Evolutionary conservation across 2,888 invertebrate genomes (phyloP).

Genomic region (Antheraea assamensis): DNA sequence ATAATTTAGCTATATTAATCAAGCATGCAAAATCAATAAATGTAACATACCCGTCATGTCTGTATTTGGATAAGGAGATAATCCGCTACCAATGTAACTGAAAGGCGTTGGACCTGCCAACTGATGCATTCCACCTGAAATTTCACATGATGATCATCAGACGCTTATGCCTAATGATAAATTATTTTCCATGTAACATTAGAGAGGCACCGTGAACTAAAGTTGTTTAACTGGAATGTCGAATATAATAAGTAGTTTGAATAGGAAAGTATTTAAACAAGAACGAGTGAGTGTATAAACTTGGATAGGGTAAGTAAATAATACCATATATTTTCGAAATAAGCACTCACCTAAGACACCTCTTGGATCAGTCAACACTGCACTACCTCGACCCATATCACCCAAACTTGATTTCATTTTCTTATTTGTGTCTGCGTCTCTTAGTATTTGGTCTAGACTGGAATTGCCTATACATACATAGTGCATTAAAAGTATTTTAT

Average conservation of each 20-base stretch:
- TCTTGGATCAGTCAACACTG: constrained; percentile 64
- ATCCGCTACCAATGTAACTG: constrained; percentile 58
- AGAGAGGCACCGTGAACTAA: too few relatives aligned
- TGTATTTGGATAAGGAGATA: constrained; percentile 57
- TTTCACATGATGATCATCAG: background rate
- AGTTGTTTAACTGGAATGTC: too few relatives aligned
- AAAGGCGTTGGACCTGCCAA: constrained; percentile 77
- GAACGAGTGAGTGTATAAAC: too few relatives aligned
- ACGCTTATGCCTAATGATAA: background rate
- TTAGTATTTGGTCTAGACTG: constrained; percentile 68
- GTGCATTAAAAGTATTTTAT: too few relatives aligned
- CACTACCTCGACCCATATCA: constrained; percentile 53
- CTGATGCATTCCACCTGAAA: constrained; percentile 64
- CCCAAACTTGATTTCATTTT: constrained; percentile 53
- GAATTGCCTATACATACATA: constrained; percentile 50
- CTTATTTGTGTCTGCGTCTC: constrained; percentile 66
- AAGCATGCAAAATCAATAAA: background rate
- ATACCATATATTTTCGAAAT: too few relatives aligned
- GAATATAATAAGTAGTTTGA: too few relatives aligned
- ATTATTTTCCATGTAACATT: too few relatives aligned
- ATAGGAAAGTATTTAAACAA: too few relatives aligned
- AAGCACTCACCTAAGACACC: constrained; percentile 58
- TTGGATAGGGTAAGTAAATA: too few relatives aligned
- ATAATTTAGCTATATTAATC: too few relatives aligned
- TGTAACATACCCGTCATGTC: constrained; percentile 56